These are phyloP conservation scores for Sorex fumeus DNA, from an alignment of 2,113 vertebrate species.

Conservation along the genomic window DNA sequence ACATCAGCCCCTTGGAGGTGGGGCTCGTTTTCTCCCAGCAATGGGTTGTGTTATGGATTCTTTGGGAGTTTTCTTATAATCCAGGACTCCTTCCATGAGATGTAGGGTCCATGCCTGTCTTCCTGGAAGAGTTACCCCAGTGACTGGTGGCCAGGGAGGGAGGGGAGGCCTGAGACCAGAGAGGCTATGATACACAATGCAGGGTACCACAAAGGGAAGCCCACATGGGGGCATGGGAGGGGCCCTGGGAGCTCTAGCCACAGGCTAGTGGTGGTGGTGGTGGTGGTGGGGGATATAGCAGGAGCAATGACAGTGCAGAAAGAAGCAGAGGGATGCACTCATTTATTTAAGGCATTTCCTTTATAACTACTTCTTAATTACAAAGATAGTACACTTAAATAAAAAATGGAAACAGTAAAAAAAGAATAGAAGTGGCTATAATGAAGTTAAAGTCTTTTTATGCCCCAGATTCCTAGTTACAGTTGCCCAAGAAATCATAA, in stretches of 20 bases:
- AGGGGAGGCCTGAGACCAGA: background rate
- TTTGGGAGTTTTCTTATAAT: background rate
- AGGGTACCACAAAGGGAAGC: background rate
- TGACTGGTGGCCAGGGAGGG: background rate
- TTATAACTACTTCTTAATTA: slow-evolving; percentile 20
- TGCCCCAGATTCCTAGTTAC: background rate
- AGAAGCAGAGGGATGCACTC: background rate
- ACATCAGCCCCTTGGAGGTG: background rate
- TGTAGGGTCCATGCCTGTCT: fast-evolving
- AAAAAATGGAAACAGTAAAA: slow-evolving; percentile 1
- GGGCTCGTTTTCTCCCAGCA: background rate
- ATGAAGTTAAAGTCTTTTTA: slow-evolving; percentile 14
- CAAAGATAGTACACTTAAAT: slow-evolving; percentile 40
- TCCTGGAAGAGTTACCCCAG: background rate
- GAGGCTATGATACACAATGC: background rate
- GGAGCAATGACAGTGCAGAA: background rate
- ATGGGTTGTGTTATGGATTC: background rate
- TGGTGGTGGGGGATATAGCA: background rate
- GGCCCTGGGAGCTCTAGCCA: background rate
- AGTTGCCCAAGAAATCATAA: slow-evolving; percentile 1
- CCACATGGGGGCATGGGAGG: background rate
- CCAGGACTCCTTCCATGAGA: background rate
- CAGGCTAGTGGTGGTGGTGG: background rate
- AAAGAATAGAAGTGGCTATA: background rate
- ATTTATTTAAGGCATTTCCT: background rate